phyloP scores from a whole-genome alignment of 2,113 vertebrate species.

The Seriola quinqueradiata region DNA sequence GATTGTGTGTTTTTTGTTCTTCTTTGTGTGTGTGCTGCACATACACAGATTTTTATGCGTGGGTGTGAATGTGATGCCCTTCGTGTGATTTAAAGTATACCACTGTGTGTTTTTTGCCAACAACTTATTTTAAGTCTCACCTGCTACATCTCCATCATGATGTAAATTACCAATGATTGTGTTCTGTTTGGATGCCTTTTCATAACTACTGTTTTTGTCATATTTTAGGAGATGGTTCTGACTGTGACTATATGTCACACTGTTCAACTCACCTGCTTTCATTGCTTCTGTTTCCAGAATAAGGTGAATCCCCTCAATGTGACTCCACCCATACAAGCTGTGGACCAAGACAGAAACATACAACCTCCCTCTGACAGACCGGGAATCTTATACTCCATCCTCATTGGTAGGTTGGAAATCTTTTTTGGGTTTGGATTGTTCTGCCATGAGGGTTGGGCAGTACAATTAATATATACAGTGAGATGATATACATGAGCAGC shows the following conservation, averaged over 20 bases:
- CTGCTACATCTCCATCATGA: not conserved
- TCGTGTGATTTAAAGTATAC: not conserved
- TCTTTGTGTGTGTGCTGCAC: not conserved
- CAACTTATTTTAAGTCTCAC: not conserved
- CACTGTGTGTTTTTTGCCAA: slow-evolving; percentile 5
- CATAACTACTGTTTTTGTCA: slow-evolving; percentile 29
- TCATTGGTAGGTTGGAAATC: slow-evolving; percentile 89
- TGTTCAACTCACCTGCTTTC: not conserved
- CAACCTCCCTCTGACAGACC: slow-evolving; percentile 94
- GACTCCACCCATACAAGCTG: slow-evolving; percentile 92
- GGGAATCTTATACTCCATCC: slow-evolving; percentile 94
- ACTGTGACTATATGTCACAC: too few relatives aligned
- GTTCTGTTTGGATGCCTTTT: not conserved
- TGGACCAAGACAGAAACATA: slow-evolving; percentile 96
- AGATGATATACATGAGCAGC: not conserved
- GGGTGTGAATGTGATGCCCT: not conserved
- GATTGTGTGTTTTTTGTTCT: not conserved
- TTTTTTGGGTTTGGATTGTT: not conserved
- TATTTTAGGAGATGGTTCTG: slow-evolving; percentile 12
- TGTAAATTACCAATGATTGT: not conserved
- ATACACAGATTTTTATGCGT: not conserved
- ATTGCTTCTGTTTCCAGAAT: slow-evolving; percentile 79
- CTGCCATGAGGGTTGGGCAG: not conserved
- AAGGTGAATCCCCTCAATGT: slow-evolving; percentile 94
- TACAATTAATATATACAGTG: not conserved